Evolutionary conservation across 2,797 vertebrate species (phyloP).

Genomic region (Amazona finschi): DNA sequence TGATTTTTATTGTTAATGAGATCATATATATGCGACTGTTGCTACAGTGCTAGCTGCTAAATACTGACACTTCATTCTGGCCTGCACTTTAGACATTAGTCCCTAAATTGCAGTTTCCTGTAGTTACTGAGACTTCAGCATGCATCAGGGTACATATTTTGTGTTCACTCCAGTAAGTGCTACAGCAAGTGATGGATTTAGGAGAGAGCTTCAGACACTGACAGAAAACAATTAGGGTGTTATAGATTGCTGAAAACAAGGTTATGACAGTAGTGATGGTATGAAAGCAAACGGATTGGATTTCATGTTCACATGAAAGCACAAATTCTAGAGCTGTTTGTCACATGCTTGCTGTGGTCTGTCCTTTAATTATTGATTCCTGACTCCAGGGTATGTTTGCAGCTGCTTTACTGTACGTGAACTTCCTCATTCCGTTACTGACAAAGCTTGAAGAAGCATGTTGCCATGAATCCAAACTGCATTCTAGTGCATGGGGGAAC

Average conservation of each 20-base stretch:
- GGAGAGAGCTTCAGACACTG: constrained; percentile 1
- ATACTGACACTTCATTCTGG: not conserved
- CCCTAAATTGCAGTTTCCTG: not conserved
- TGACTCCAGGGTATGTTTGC: not conserved
- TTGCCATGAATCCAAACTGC: not conserved
- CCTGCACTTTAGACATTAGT: not conserved
- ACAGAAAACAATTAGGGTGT: constrained; percentile 30
- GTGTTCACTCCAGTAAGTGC: not conserved
- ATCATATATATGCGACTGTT: not conserved
- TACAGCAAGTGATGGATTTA: constrained; percentile 30
- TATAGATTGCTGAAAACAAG: constrained; percentile 43
- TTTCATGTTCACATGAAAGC: constrained; percentile 27
- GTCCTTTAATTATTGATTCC: constrained; percentile 51
- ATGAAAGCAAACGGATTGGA: constrained; percentile 44
- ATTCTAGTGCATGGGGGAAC: not conserved
- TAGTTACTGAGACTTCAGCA: not conserved
- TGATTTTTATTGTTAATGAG: not conserved
- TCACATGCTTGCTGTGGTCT: constrained; percentile 19
- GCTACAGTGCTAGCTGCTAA: not conserved
- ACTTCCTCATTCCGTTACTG: constrained; percentile 11
- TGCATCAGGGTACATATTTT: not conserved
- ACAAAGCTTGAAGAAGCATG: not conserved
- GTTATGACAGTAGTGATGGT: not conserved
- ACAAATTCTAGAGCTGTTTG: constrained; percentile 34
- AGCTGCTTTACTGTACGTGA: constrained; percentile 20